Evolutionary conservation across 2,113 vertebrate species (phyloP).

Genomic region (Oncorhynchus tshawytscha): DNA sequence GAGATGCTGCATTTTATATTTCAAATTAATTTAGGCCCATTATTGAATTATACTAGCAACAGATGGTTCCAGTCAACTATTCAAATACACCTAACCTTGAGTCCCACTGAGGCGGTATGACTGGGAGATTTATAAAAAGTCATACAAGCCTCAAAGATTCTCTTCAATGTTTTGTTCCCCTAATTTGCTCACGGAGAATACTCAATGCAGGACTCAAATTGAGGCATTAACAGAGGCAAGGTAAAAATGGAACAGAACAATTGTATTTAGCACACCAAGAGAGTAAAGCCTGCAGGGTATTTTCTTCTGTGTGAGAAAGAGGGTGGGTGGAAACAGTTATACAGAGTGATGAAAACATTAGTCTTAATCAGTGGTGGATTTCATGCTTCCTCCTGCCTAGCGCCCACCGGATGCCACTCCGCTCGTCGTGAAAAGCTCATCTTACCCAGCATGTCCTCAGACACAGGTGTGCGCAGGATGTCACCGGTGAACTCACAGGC

Average conservation of each 20-base stretch:
- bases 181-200: not conserved
- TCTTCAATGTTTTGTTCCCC: not conserved
- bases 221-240: not conserved
- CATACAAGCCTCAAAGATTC: slow-evolving; percentile 1
- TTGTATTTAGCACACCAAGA: not conserved
- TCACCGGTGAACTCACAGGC: slow-evolving; percentile 78
- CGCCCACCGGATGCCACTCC: not conserved
- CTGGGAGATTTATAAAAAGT: slow-evolving; percentile 4
- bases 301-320: not conserved
- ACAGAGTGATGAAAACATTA: not conserved
- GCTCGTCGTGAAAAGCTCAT: not conserved
- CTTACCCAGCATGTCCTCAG: slow-evolving; percentile 80
- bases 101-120: too few relatives aligned
- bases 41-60: not conserved
- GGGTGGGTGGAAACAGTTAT: not conserved
- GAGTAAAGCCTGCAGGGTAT: not conserved
- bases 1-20: too few relatives aligned
- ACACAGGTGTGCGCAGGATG: slow-evolving; percentile 80
- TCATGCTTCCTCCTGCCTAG: not conserved
- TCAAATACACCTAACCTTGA: not conserved
- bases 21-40: not conserved
- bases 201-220: not conserved
- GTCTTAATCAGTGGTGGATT: slow-evolving; percentile 12
- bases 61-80: not conserved
- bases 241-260: slow-evolving; percentile 8